These are phyloP conservation scores for Ptilorrhoa leucosticta DNA, from an alignment of 2,113 vertebrate species.

Conservation along the genomic window DNA sequence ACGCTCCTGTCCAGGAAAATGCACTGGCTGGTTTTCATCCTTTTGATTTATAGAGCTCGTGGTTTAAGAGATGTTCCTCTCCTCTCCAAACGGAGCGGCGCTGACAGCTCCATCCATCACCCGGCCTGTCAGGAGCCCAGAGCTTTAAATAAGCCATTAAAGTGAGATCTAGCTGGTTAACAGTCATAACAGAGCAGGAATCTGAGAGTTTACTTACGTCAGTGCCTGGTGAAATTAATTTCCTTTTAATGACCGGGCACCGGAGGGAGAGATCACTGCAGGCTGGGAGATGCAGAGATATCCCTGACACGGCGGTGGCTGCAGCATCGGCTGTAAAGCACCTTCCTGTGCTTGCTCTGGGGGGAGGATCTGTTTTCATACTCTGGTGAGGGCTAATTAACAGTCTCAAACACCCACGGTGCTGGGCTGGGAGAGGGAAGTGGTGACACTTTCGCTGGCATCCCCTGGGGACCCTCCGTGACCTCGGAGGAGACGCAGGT, in stretches of 20 bases:
- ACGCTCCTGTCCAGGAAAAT: conserved; percentile 3
- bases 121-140: not conserved
- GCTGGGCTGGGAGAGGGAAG: not conserved
- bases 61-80: conserved; percentile 36
- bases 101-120: conserved; percentile 61
- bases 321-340: not conserved
- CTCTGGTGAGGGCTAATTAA: not conserved
- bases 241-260: not conserved
- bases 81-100: not conserved
- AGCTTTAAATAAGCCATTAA: conserved; percentile 59
- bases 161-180: conserved; percentile 53
- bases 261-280: not conserved
- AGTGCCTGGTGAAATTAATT: conserved; percentile 17
- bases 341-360: not conserved
- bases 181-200: conserved; percentile 28
- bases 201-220: not conserved
- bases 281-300: not conserved
- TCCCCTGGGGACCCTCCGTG: not conserved
- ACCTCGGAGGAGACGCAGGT: not conserved
- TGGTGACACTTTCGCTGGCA: accelerated
- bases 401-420: accelerated
- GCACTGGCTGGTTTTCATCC: conserved; percentile 5
- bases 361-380: not conserved
- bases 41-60: conserved; percentile 50
- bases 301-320: not conserved